Percentiles rank a stretch among this genome's conserved stretches.
phyloP scores from a whole-genome alignment of 2,113 vertebrate species.

The Oophaga pumilio region DNA sequence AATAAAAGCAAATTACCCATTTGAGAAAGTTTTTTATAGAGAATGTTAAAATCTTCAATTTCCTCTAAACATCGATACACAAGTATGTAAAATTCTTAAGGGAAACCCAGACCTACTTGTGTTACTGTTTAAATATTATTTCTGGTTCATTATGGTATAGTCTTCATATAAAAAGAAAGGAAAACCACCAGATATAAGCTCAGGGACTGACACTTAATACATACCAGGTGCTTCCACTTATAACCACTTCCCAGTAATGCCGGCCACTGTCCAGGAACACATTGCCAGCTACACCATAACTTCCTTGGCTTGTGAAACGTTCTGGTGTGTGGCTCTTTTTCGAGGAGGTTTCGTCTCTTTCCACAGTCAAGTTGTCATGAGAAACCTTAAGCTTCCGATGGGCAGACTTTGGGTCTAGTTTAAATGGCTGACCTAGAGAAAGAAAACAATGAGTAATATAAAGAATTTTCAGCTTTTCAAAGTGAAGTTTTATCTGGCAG shows the following conservation, averaged over 20 bases:
- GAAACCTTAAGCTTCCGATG: conserved; percentile 94
- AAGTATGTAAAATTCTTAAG: conserved; percentile 34
- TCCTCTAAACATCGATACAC: conserved; percentile 31
- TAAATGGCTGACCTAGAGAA: conserved; percentile 91
- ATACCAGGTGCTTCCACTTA: conserved; percentile 96
- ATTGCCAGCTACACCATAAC: conserved; percentile 91
- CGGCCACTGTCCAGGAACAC: conserved; percentile 97
- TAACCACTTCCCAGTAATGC: conserved; percentile 98
- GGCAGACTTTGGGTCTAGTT: conserved; percentile 94
- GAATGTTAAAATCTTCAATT: conserved; percentile 44
- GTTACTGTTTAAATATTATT: conserved; percentile 33
- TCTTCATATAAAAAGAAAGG: conserved; percentile 26
- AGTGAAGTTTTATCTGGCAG: background rate
- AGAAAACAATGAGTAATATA: background rate
- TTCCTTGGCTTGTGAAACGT: conserved; percentile 91
- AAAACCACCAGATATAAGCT: conserved; percentile 19
- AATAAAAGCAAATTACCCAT: conserved; percentile 42
- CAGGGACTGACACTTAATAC: conserved; percentile 56
- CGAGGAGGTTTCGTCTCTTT: conserved; percentile 92
- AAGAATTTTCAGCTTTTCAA: background rate
- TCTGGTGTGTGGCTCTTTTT: conserved; percentile 96
- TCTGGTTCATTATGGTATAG: conserved; percentile 30
- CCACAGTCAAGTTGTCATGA: conserved; percentile 94
- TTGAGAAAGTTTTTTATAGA: conserved; percentile 28
- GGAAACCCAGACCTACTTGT: conserved; percentile 34